Conservation (phyloP, 2,113 vertebrate genomes). For the Channa argus region DNA sequence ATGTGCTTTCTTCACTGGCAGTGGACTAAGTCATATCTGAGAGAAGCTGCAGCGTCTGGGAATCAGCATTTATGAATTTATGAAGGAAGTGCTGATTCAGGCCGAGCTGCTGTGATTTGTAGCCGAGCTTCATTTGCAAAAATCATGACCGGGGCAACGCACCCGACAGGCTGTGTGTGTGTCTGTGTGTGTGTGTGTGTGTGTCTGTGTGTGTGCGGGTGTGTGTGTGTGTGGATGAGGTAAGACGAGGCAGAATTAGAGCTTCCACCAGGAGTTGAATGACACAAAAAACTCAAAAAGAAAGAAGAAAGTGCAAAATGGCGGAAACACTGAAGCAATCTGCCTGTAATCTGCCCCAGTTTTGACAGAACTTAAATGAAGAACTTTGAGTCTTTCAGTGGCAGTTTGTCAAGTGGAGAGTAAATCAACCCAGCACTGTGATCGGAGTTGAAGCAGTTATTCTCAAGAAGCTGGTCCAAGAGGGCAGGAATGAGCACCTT, state of each 20-base stretch:
- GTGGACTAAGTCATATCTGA: conserved; percentile 27
- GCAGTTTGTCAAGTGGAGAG: neutral
- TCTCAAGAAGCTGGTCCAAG: no score
- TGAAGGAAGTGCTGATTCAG: conserved; percentile 79
- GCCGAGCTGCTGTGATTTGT: conserved; percentile 66
- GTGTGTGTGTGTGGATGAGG: conserved; percentile 12
- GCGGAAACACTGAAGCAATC: conserved; percentile 11
- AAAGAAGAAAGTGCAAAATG: conserved; percentile 44
- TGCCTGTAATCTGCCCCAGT: conserved; percentile 5
- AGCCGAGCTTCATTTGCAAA: conserved; percentile 74
- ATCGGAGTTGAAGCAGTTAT: no score
- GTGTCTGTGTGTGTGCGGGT: conserved; percentile 17
- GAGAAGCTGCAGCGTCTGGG: conserved; percentile 58
- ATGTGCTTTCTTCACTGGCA: conserved; percentile 36
- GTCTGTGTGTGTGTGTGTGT: conserved; percentile 32
- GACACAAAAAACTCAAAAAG: conserved; percentile 31
- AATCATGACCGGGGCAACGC: conserved; percentile 72
- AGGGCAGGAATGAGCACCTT: no score
- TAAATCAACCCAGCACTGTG: neutral
- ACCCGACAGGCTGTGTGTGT: conserved; percentile 29
- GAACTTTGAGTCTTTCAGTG: neutral
- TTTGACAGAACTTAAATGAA: neutral
- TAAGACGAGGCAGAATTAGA: conserved; percentile 44
- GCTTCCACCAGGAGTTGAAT: conserved; percentile 11
- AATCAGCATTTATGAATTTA: conserved; percentile 69